Evolutionary conservation across 23 tunicate genomes (phyloP).

Genomic region (Styela plicata): DNA sequence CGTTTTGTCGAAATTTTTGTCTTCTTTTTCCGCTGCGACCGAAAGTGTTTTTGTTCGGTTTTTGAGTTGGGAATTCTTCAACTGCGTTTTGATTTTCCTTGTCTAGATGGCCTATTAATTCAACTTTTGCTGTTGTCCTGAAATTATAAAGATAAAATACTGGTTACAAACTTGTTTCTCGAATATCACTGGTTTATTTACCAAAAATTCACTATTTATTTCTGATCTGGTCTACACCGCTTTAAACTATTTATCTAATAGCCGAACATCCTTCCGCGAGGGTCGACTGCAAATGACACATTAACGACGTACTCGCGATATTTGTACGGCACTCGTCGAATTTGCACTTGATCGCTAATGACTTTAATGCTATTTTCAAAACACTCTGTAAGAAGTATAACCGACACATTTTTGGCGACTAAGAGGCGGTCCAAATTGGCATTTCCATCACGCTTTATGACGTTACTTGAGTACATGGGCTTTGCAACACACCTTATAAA

Average conservation of each 20-base stretch:
- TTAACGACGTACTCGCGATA: not conserved
- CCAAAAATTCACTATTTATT: too few species aligned
- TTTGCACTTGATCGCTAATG: not conserved
- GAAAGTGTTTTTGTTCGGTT: not conserved
- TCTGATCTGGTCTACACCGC: too few species aligned
- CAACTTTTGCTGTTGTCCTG: not conserved
- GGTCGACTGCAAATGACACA: not conserved
- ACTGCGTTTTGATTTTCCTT: not conserved
- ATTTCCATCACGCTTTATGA: not conserved
- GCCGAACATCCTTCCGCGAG: not conserved
- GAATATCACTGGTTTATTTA: too few species aligned
- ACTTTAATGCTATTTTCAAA: not conserved
- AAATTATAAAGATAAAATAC: too few species aligned
- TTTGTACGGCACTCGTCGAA: not conserved
- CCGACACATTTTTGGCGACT: not conserved
- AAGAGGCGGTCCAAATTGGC: not conserved
- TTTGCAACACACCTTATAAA: too few species aligned
- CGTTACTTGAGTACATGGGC: too few species aligned
- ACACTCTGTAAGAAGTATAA: not conserved
- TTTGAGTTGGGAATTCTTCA: not conserved
- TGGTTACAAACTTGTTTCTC: too few species aligned
- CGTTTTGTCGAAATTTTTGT: not conserved
- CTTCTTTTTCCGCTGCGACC: not conserved
- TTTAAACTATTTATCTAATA: too few species aligned
- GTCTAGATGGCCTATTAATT: not conserved